Evolutionary conservation across 2,797 vertebrate genomes (phyloP), one percentile per base, ranked within the genome.

Genomic region (Phalanger gymnotis): DNA sequence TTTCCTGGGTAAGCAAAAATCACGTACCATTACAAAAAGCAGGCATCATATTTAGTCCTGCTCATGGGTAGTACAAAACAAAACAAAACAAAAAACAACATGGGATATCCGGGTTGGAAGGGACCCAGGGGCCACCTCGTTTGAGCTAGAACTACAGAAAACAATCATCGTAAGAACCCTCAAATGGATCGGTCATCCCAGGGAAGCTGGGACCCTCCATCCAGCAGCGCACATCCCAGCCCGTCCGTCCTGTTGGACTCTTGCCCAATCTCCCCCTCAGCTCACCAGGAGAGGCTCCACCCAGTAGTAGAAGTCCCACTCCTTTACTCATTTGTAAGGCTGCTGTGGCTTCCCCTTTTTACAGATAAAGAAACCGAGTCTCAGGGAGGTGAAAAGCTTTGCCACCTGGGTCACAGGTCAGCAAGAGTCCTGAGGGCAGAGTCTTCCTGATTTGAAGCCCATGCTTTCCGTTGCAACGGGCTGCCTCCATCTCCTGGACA

Each of bases 1-100:
- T 53, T 56, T 51, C 92, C 53, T 73, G 55, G 95, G 66, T 90
- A 91, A 94, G 94, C 94, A 93, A 92, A 91, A 91, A 31, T 90
- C 12, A 51, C 13, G 34, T 5, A n/a, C 51, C 9, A 28, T 12
- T 40, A 54, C 61, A 93, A 90, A 90, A 90, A 53, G 27, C 30
- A 31, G 53, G 31, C 51, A 31, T 9, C 25, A 25, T 9, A 40
- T 81, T 40, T 47, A 40, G 66, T n/a, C 34, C 34, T 66, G 34
- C 34, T n/a, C 34, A 19, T 6, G n/a, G 66, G n/a, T 40, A 81
- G 31, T 11, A 58, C 22, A 57, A 61, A 34, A 61, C 31, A 61
- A 66, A 66, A 66, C 31, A 14, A 19, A 25, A 40, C 7, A 10
- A 4, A 31, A 58, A 58, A 58, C 57, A 61, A 87, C 22, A 27